Conservation (phyloP, 64 coral and sea anemone genomes). For the Dendronephthya gigantea region DNA sequence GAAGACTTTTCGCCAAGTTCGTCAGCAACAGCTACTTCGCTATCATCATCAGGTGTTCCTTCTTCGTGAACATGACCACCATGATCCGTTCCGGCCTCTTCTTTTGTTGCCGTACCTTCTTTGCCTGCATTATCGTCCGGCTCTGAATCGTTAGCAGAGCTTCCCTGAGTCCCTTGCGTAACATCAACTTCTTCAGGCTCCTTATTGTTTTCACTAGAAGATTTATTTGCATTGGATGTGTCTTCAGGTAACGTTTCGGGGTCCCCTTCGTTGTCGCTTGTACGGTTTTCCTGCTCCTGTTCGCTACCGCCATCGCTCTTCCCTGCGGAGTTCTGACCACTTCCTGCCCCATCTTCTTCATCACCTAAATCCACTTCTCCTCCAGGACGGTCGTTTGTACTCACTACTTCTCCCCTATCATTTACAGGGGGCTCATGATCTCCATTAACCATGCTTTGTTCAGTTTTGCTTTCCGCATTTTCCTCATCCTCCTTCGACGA, state of each 20-base stretch:
- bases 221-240: background rate
- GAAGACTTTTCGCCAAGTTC: background rate
- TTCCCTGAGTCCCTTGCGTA: background rate
- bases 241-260: background rate
- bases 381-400: background rate
- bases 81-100: background rate
- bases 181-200: background rate
- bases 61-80: background rate
- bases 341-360: background rate
- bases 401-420: background rate
- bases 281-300: background rate
- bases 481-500: constrained; percentile 28
- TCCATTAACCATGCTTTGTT: background rate
- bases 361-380: background rate
- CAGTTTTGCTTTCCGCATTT: background rate
- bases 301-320: background rate
- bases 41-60: background rate
- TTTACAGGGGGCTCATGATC: background rate
- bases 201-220: background rate
- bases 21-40: background rate
- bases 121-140: background rate
- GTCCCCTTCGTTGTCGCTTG: background rate
- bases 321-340: background rate
- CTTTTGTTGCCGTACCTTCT: background rate
- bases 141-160: background rate